Conservation (phyloP, 1,140 invertebrate species). For the Oscheius sp. region DNA sequence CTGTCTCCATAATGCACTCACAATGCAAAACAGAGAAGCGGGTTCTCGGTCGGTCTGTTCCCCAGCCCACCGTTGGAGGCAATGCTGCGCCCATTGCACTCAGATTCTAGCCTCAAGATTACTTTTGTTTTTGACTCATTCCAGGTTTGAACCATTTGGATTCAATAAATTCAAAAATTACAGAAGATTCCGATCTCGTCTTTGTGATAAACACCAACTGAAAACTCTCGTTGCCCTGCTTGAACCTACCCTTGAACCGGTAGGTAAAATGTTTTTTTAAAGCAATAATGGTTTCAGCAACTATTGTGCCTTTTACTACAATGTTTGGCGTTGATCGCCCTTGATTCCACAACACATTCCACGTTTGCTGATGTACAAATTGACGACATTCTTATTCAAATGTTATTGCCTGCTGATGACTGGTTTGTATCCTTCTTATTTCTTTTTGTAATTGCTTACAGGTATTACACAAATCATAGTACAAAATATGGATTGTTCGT, state of each 20-base stretch:
- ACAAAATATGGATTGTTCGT: conserved; percentile 73
- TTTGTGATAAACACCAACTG: conserved; percentile 50
- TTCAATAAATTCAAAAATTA: not conserved
- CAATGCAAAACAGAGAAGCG: conserved; percentile 71
- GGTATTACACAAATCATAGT: conserved; percentile 73
- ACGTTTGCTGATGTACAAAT: conserved; percentile 68
- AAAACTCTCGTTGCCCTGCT: conserved; percentile 54
- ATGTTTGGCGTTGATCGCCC: conserved; percentile 69
- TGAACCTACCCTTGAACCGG: conserved; percentile 59
- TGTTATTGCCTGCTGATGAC: conserved; percentile 73
- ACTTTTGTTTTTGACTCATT: conserved; percentile 39
- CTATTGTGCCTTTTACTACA: conserved; percentile 72
- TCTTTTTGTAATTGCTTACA: conserved; percentile 34
- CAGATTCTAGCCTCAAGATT: conserved; percentile 64
- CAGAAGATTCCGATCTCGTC: conserved; percentile 52
- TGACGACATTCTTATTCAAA: conserved; percentile 70
- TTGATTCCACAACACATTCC: conserved; percentile 67
- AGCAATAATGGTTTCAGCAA: conserved; percentile 65
- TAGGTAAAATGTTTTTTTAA: conserved; percentile 13
- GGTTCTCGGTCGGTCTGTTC: conserved; percentile 61
- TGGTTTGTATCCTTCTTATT: conserved; percentile 62
- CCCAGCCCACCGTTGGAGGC: conserved; percentile 65
- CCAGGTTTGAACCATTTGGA: not conserved
- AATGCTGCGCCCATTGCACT: conserved; percentile 71
- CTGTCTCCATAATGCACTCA: conserved; percentile 71